phyloP scores from a whole-genome alignment of 2,797 vertebrate genomes.

The Pseudochirops corinnae region DNA sequence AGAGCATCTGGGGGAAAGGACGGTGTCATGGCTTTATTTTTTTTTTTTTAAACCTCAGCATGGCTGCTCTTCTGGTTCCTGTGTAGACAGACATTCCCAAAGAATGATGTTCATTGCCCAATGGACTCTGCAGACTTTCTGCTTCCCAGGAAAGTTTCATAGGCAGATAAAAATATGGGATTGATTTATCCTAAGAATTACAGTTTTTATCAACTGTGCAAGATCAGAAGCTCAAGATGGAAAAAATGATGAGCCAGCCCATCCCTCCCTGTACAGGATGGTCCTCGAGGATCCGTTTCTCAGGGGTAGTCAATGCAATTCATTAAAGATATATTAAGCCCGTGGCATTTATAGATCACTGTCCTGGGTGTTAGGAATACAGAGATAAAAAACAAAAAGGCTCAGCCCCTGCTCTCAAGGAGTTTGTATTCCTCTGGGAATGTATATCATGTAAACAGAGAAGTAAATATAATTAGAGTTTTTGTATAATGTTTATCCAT shows the following conservation, averaged over 20 bases:
- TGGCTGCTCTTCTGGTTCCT: neutral
- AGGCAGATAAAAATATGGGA: slow-evolving; percentile 19
- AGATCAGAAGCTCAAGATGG: slow-evolving; percentile 31
- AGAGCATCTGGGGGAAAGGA: neutral
- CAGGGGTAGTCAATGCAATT: slow-evolving; percentile 28
- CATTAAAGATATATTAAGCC: slow-evolving; percentile 45
- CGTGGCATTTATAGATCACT: slow-evolving; percentile 44
- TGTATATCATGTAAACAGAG: neutral
- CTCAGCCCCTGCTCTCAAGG: slow-evolving; percentile 42
- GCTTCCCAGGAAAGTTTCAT: slow-evolving; percentile 33
- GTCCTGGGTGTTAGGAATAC: neutral
- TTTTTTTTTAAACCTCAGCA: neutral
- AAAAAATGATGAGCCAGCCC: slow-evolving; percentile 35
- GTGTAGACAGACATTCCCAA: neutral
- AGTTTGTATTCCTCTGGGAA: neutral
- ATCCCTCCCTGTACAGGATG: neutral
- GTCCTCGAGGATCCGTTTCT: slow-evolving; percentile 44
- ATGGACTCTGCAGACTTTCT: neutral
- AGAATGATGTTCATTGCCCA: neutral
- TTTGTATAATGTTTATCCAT: neutral
- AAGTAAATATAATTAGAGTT: neutral
- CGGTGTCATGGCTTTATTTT: neutral
- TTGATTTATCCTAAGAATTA: slow-evolving; percentile 13
- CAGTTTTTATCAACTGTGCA: neutral
- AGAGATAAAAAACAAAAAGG: neutral